Base-by-base conservation (phyloP, 2,888 invertebrate species). In the Prostheceraeus crozeri region DNA sequence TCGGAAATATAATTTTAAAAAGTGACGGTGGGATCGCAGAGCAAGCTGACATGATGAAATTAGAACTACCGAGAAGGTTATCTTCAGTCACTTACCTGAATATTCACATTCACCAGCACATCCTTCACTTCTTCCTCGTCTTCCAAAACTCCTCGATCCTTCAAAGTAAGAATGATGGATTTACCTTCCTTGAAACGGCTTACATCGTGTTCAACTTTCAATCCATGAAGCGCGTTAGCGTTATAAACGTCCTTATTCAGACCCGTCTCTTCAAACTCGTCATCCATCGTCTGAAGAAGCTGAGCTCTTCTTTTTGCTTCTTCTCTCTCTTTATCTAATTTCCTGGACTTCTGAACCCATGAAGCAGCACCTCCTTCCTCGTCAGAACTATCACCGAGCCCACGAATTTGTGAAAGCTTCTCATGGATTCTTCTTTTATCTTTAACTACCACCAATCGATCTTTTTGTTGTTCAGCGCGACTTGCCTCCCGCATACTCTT, bases 101-200 rank as follows among this genome's bases (percentile, higher is more conserved):
- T 36, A 51, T 71, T 75, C 25, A 72, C 71, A 64, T 76, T 93
- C 61, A 91, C 84, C 51, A 94, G 81, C 30, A 87, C 84, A 73
- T 94, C 93, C 61, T 83, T 85, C 3, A 80, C 82, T 25, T 83
- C 83, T 8, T 55, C 40, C 6, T 59, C 59, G 8, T 86, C 86
- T 57, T 87, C 86, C 59, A 93, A 78, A 19, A 56, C 35, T 6
- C 19, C 56, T 54, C 23, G 8, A 75, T 86, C 84, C 72, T 93
- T 87, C 55, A 99, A 80, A 1, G 96, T 98, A 65, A 98, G 80
- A 68, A 98, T 84, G 19, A 90, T 83, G 40, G 84, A 84, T 67
- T 83, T 83, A 52, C 89, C 93, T 71, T 90, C 90, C 11, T 80
- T 81, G 67, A 84, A 81, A 27, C 74, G 78, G 40, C 78, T 79